Base-by-base conservation (phyloP, 2,113 vertebrate genomes). In the Dinomys branickii region DNA sequence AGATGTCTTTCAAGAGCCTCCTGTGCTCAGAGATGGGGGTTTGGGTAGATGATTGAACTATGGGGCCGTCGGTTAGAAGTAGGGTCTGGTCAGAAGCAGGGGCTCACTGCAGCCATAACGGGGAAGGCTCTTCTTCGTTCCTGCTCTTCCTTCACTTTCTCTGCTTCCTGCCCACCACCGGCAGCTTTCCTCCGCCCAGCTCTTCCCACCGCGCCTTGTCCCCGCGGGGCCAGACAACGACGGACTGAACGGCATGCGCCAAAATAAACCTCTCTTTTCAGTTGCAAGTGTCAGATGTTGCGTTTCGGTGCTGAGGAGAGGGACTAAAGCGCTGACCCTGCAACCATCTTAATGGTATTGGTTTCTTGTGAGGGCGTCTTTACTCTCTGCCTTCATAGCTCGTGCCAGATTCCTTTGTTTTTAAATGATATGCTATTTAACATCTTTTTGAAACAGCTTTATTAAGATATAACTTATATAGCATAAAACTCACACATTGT, bases 381-480 rank as follows among this genome's bases (percentile, higher is more conserved):
- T 88, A 38, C 65, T 54, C 82, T 88, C 38, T 80, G n/a, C 50
- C 22, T 24, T 94, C 50, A 8, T 73, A 61, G 63, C 89, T 24
- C 80, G 17, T 93, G 63, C 20, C 50, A 83, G 78, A 95, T 28
- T 77, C 3, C 86, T 77, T 71, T 90, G 54, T 61, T 20, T 92
- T 65, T 28, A 95, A 96, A 77, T 11, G 6, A 33, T 41, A 85
- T 63, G 52, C 81, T 47, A 88, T 88, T 87, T 91, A 88, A 89
- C 26, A 10, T 88, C 24, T 52, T 82, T 96, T 94, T 59, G 54
- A 69, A 77, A 90, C 11, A 85, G 35, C 38, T 92, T 90, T 94
- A 50, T 81, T 47, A 84, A 73, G 13, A 54, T 89, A 91, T 58
- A 84, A 85, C 63, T 95, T 95, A 77, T 12, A 73, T 59, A 85